phyloP scores from a whole-genome alignment of 2,888 invertebrate genomes.

The Pantelozetes paolii region DNA sequence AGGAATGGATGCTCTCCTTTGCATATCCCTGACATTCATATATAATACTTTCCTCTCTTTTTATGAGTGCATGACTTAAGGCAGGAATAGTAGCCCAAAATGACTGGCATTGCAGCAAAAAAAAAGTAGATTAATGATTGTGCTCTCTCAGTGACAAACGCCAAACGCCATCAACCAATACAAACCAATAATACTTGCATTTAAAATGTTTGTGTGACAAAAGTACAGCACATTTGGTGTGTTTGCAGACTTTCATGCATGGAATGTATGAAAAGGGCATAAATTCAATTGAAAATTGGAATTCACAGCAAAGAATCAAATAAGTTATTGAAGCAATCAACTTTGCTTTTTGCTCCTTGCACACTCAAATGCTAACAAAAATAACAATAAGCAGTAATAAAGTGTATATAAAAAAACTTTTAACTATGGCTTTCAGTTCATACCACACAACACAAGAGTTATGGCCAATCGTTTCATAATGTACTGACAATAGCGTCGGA shows the following conservation, averaged over 20 bases:
- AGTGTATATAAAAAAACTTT: no score
- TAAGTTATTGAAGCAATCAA: slow-evolving; percentile 1
- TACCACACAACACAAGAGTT: no score
- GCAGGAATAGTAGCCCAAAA: slow-evolving; percentile 13
- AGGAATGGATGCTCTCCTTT: no score
- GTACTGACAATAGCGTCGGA: no score
- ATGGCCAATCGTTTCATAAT: no score
- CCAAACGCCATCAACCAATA: slow-evolving; percentile 22
- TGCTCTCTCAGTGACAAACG: slow-evolving; percentile 17
- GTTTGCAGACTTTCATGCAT: neutral
- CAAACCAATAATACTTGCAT: slow-evolving; percentile 34
- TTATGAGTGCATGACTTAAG: slow-evolving; percentile 23
- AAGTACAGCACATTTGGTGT: neutral
- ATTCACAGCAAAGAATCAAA: slow-evolving; percentile 11
- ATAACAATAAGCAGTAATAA: no score
- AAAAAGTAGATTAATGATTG: slow-evolving; percentile 33
- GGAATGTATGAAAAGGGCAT: slow-evolving; percentile 2
- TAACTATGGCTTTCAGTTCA: no score
- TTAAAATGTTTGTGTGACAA: no score
- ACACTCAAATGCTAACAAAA: no score
- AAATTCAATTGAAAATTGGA: slow-evolving; percentile 32
- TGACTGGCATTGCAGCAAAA: slow-evolving; percentile 26
- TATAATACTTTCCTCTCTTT: slow-evolving; percentile 20
- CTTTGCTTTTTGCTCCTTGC: slow-evolving; percentile 2
- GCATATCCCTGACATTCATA: no score